A percentile compares a stretch with the other conserved stretches of the same genome.
These are phyloP conservation scores for Pemphredon lugubris DNA, from an alignment of 2,888 invertebrate genomes.

Conservation along the genomic window DNA sequence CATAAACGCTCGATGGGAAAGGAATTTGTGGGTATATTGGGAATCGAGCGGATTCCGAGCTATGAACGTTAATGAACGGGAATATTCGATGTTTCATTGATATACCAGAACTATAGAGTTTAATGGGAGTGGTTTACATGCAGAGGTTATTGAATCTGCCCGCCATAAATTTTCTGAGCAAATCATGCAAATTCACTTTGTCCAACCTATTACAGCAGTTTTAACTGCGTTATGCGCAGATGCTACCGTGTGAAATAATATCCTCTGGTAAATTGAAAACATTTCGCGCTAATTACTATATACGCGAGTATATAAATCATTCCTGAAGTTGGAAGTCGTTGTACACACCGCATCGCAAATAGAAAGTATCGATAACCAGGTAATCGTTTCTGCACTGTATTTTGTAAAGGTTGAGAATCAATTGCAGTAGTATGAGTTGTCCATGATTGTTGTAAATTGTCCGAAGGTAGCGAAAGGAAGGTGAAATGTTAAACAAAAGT, in stretches of 20 bases:
- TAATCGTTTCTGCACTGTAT: too few species aligned
- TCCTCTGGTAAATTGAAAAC: neutral
- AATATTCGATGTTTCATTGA: conserved; percentile 16
- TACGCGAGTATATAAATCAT: too few species aligned
- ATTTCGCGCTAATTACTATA: neutral
- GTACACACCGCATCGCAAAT: too few species aligned
- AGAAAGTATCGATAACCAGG: too few species aligned
- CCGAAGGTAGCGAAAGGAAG: too few species aligned
- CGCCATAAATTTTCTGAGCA: conserved; percentile 3
- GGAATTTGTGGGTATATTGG: neutral
- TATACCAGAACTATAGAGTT: conserved; percentile 5
- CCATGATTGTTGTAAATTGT: too few species aligned
- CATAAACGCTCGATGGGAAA: neutral
- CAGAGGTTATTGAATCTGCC: neutral
- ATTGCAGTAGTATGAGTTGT: too few species aligned
- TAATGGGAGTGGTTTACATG: conserved; percentile 3
- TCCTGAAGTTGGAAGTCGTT: too few species aligned
- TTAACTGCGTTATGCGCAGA: conserved; percentile 13
- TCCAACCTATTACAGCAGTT: conserved; percentile 10
- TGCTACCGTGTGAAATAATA: conserved; percentile 14
- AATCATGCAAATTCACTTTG: conserved; percentile 20
- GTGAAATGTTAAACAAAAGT: too few species aligned
- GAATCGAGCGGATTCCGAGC: conserved; percentile 10
- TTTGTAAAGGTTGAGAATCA: too few species aligned
- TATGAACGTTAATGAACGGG: conserved; percentile 21